Evolutionary conservation across 2,888 invertebrate genomes (phyloP), one percentile per base, ranked within the genome.

Genomic region (Xestia c-nigrum): DNA sequence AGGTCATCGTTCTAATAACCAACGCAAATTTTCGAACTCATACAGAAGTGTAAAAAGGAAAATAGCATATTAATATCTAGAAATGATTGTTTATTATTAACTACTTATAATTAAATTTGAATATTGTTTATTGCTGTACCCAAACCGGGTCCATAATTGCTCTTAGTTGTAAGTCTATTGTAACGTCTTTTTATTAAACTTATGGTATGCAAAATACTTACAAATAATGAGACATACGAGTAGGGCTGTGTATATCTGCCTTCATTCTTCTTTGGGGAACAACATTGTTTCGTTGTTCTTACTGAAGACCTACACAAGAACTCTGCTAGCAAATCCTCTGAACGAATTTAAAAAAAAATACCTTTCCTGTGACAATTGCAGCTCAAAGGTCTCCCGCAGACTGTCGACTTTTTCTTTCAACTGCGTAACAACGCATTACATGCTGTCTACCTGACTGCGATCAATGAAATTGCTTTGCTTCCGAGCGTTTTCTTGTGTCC

Each of bases 391-490:
- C 24, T 14, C 71, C 68, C 67, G 64, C 50, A 72, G 76, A 38
- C 52, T 31, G 0, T 1, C 9, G 63, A 43, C 40, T 55, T 81
- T 84, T 85, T 81, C 47, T 70, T 63, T 38, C 12, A 16, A 43
- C 19, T 9, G 40, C n/a, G 19, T 59, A 72, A 57, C 74, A 84
- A 69, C 59, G 21, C 61, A 43, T 57, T 55, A 68, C 70, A 68
- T 40, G 63, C n/a, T 63, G 63, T 63, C 63, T 14, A 40, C 40
- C 19, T 40, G 43, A 31, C 68, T 43, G 24, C n/a, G 72, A 66
- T 75, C 72, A 74, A 77, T 85, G 77, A 74, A 85, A 81, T 72
- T 72, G 76, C 73, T 79, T 67, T 16, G 72, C 76, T 66, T 47
- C 63, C 68, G 16, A 69, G 38, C 63, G 40, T 74, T 81, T 84